phyloP scores from a whole-genome alignment of 2,797 vertebrate genomes.

The Hipposideros larvatus region DNA sequence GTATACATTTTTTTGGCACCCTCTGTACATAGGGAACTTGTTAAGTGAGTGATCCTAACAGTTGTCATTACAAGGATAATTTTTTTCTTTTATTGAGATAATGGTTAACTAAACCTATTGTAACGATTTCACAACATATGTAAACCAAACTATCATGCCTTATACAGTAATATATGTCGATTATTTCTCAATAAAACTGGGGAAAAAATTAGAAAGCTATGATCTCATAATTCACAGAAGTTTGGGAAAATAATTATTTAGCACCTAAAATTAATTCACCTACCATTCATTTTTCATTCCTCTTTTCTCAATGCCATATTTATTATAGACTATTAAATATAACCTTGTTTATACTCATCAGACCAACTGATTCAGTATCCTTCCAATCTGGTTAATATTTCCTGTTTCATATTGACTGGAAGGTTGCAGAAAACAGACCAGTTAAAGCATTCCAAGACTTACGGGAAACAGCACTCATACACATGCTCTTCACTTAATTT shows the following conservation, averaged over 20 bases:
- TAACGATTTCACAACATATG: background rate
- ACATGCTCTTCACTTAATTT: background rate
- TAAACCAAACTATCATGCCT: background rate
- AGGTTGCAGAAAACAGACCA: background rate
- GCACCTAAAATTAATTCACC: slow-evolving; percentile 5
- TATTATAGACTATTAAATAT: background rate
- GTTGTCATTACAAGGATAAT: background rate
- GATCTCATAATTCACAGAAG: background rate
- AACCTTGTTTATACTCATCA: background rate
- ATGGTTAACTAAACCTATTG: background rate
- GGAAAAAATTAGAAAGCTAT: background rate
- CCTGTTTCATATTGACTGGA: background rate
- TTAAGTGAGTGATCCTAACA: background rate
- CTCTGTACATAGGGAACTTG: background rate
- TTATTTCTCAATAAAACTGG: background rate
- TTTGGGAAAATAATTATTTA: background rate
- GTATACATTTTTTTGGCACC: too few relatives aligned
- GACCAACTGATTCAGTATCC: background rate
- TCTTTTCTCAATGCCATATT: background rate
- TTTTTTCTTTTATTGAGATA: background rate
- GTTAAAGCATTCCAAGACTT: background rate
- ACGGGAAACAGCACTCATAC: background rate
- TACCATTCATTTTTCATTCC: background rate
- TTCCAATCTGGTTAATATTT: slow-evolving; percentile 37
- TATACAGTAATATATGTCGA: background rate